phyloP scores from a whole-genome alignment of 2,113 vertebrate genomes.

The Charadrius vociferus region DNA sequence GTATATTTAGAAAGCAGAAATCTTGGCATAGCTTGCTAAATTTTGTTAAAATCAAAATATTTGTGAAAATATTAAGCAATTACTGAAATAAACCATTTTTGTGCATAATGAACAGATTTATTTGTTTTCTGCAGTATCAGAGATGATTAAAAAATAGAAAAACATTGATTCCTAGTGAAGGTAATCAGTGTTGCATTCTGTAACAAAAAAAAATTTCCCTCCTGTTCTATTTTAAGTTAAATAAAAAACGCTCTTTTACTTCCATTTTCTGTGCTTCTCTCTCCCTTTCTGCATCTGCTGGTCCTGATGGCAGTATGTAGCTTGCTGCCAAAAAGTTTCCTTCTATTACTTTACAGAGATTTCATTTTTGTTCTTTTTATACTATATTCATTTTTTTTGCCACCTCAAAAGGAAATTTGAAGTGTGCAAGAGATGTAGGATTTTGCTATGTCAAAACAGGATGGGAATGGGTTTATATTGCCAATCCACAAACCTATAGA shows the following conservation, averaged over 20 bases:
- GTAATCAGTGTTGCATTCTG: not conserved
- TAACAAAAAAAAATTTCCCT: not conserved
- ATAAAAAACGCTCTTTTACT: not conserved
- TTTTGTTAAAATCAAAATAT: conserved; percentile 45
- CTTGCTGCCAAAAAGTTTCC: not conserved
- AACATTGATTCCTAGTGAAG: not conserved
- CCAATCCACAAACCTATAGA: not conserved
- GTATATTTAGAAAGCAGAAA: not conserved
- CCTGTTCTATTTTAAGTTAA: not conserved
- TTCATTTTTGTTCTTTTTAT: not conserved
- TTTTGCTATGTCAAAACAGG: not conserved
- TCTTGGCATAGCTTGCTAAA: not conserved
- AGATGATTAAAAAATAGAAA: conserved; percentile 17
- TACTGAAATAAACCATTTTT: not conserved
- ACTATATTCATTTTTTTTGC: not conserved
- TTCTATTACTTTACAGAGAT: not conserved
- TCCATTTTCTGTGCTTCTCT: conserved; percentile 11
- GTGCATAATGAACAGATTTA: conserved; percentile 34
- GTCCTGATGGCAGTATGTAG: not conserved
- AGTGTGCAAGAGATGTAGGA: not conserved
- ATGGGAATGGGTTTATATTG: not conserved
- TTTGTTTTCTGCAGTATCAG: conserved; percentile 31
- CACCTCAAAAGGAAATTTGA: not conserved
- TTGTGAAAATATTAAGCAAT: conserved; percentile 10
- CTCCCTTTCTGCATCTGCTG: conserved; percentile 15